Evolutionary conservation across 2,113 vertebrate species (phyloP).

Genomic region (Neotragus moschatus): DNA sequence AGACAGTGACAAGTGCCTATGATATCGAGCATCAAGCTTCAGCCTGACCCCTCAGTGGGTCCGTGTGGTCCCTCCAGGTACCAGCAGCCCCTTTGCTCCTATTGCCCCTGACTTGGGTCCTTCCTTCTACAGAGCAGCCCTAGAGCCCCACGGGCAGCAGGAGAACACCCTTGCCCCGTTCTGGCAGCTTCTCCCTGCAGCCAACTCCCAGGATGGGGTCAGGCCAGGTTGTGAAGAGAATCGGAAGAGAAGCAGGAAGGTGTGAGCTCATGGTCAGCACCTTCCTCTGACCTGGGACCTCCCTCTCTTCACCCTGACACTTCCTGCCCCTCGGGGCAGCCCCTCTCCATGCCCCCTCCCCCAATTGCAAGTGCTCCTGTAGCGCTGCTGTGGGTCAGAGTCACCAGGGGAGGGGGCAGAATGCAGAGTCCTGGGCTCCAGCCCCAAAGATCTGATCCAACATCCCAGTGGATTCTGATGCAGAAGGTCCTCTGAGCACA

Average conservation of each 20-base stretch:
- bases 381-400: no score
- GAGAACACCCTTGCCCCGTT: no score
- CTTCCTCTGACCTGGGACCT: background rate
- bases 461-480: no score
- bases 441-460: no score
- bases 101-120: no score
- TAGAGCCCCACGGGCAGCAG: fast-evolving
- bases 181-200: no score
- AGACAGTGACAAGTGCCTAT: background rate
- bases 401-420: background rate
- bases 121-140: fast-evolving
- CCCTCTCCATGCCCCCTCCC: no score
- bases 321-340: background rate
- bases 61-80: fast-evolving
- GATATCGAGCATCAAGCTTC: background rate
- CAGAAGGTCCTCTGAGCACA: no score
- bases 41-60: fast-evolving
- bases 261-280: fast-evolving
- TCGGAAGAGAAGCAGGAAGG: no score
- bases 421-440: background rate
- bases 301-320: background rate
- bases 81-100: background rate
- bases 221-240: no score
- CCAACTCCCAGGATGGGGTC: no score
- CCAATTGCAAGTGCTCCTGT: fast-evolving